These are phyloP conservation scores for Sarotherodon lohbergeri DNA, from an alignment of 2,113 vertebrate species.

Conservation along the genomic window DNA sequence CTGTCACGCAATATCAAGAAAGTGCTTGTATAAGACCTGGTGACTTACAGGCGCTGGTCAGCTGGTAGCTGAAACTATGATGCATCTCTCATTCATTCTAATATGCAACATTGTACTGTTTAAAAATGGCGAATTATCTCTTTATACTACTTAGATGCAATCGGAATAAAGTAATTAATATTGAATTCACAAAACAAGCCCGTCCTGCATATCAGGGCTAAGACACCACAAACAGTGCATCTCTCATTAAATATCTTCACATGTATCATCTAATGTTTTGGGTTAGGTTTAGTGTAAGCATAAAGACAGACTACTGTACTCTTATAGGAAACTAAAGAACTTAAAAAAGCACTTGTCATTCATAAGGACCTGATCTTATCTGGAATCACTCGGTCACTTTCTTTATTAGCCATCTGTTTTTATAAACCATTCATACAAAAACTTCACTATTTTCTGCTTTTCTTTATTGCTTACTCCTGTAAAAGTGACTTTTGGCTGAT, in stretches of 20 bases:
- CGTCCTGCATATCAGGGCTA: neutral
- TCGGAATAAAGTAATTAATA: neutral
- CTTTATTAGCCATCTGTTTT: neutral
- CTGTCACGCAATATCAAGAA: neutral
- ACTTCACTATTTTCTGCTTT: rapidly evolving
- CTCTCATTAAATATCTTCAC: neutral
- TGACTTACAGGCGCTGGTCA: rapidly evolving
- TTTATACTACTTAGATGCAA: neutral
- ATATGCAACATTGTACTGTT: neutral
- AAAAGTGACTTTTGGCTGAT: neutral
- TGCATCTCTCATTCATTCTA: neutral
- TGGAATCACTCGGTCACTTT: neutral
- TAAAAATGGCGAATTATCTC: rapidly evolving
- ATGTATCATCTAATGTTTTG: neutral
- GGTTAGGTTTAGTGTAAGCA: neutral
- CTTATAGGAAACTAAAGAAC: neutral
- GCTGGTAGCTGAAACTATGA: neutral
- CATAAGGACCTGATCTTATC: neutral
- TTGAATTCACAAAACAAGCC: neutral
- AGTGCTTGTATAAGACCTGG: neutral
- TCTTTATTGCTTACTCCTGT: neutral
- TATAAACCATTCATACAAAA: neutral
- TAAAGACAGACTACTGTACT: neutral
- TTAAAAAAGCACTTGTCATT: neutral
- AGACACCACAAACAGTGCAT: neutral